Evolutionary conservation across 2,113 vertebrate species (phyloP).

Genomic region (Cinclus cinclus): DNA sequence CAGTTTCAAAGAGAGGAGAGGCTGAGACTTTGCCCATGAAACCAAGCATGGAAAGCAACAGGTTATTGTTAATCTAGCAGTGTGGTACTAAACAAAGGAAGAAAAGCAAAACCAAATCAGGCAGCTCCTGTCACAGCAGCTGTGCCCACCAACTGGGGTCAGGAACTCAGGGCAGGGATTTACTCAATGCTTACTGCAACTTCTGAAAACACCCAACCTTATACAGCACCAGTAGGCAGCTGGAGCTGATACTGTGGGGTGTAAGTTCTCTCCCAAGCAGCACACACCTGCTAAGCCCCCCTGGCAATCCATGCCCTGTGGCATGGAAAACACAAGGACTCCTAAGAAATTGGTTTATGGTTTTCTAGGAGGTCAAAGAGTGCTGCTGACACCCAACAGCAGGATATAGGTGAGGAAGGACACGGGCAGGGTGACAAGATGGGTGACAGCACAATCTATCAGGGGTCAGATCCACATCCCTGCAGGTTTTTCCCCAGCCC

Average conservation of each 20-base stretch:
- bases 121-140: not conserved
- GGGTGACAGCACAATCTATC: not conserved
- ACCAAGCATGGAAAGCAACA: not conserved
- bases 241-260: rapidly evolving
- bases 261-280: not conserved
- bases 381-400: rapidly evolving
- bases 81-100: not conserved
- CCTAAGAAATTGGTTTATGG: not conserved
- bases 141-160: not conserved
- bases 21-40: not conserved
- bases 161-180: not conserved
- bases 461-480: not conserved
- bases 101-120: not conserved
- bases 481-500: not conserved
- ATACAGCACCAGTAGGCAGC: rapidly evolving
- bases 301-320: too few relatives aligned
- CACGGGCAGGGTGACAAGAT: rapidly evolving
- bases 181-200: not conserved
- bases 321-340: not conserved
- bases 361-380: not conserved
- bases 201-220: not conserved
- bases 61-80: not conserved
- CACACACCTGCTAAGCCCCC: not conserved
- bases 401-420: not conserved
- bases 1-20: not conserved